Evolutionary conservation across 2,113 vertebrate genomes (phyloP).

Genomic region (Boulengeromyrus knoepffleri): DNA sequence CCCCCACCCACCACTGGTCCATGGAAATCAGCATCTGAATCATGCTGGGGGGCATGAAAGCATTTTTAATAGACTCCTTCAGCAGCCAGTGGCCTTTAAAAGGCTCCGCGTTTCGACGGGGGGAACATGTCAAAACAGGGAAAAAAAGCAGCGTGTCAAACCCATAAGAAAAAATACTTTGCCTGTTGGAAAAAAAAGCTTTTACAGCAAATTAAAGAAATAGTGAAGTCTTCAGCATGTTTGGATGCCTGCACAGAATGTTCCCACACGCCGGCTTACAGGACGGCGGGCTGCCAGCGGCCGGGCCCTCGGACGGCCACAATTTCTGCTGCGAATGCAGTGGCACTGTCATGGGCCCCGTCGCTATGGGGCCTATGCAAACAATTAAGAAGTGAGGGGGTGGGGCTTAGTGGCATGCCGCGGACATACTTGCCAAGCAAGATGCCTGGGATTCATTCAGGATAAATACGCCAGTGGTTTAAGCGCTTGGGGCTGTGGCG

Average conservation of each 20-base stretch:
- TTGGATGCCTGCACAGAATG: conserved; percentile 18
- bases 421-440: background rate
- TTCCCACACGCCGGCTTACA: background rate
- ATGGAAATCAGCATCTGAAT: conserved; percentile 22
- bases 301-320: background rate
- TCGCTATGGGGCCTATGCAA: conserved; percentile 15
- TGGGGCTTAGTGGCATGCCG: background rate
- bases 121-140: conserved; percentile 15
- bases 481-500: background rate
- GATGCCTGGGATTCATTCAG: background rate
- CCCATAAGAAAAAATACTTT: conserved; percentile 26
- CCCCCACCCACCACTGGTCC: background rate
- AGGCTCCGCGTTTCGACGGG: conserved; percentile 11
- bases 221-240: conserved; percentile 6
- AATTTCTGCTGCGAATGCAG: conserved; percentile 18
- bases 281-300: background rate
- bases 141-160: conserved; percentile 23
- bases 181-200: conserved; percentile 12
- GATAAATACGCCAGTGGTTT: background rate
- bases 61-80: conserved; percentile 23
- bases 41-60: conserved; percentile 22
- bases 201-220: conserved; percentile 23
- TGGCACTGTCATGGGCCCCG: background rate
- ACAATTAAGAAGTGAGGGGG: conserved; percentile 19
- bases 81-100: conserved; percentile 21